Evolutionary conservation across 2,113 vertebrate species (phyloP).

Genomic region (Peucedramus taeniatus): DNA sequence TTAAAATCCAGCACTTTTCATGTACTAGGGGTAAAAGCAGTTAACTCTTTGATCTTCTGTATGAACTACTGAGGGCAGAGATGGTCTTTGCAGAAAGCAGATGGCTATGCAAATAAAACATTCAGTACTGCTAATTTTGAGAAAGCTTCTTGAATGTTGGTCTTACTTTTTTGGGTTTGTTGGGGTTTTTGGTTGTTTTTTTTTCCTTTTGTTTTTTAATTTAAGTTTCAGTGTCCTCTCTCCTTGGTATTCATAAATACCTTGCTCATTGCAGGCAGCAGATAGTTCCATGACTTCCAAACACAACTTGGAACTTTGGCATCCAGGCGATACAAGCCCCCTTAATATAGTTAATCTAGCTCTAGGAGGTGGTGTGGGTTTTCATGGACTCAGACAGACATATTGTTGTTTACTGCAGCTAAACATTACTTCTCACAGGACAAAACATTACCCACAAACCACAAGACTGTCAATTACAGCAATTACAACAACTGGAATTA

Average conservation of each 20-base stretch:
- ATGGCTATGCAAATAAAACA: not conserved
- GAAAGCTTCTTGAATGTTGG: fast-evolving
- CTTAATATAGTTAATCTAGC: not conserved
- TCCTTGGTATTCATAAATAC: not conserved
- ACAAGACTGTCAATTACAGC: not conserved
- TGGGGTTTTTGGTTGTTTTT: not conserved
- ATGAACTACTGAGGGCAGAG: not conserved
- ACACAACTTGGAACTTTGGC: not conserved
- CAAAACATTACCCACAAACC: not conserved
- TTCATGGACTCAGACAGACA: not conserved
- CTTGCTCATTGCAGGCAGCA: not conserved
- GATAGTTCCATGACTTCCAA: not conserved
- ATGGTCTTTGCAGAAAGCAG: not conserved
- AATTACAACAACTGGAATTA: not conserved
- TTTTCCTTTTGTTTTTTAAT: too few relatives aligned
- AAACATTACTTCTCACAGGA: not conserved
- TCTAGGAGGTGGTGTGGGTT: not conserved
- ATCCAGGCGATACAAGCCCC: not conserved
- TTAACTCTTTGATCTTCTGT: not conserved
- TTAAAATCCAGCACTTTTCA: not conserved
- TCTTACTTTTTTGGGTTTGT: not conserved
- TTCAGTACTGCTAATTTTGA: not conserved
- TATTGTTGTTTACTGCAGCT: not conserved
- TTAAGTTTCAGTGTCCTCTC: not conserved
- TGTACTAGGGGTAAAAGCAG: not conserved